Base-by-base conservation (phyloP, 2,797 vertebrate species). In the Trematomus bernacchii region DNA sequence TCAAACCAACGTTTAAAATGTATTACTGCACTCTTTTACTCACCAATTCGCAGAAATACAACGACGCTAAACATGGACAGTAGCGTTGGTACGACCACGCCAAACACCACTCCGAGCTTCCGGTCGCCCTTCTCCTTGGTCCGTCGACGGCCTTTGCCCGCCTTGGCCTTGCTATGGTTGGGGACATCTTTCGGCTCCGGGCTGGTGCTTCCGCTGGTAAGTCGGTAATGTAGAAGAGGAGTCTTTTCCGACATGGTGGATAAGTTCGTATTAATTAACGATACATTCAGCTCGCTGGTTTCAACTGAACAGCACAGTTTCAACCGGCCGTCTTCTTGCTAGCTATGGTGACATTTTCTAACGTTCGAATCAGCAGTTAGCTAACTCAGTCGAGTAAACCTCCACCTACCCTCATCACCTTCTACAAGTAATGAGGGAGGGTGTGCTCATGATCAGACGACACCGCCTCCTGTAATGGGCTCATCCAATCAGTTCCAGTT, bases 21-120 rank as follows among this genome's bases (percentile, higher is more conserved):
- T 4, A 5, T 48, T 37, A n/a, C n/a, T 7, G 1, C 4, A 7
- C 23, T 18, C 2, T 0, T 4, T 2, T 6, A 86, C 95, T 94
- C 77, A 96, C 96, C 96, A 4, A 96, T 92, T 18, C 96, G 86
- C 77, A 97, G 83, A 68, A 96, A 97, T 48, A 96, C 91, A 3
- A 97, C 95, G 5, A 96, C 95, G 76, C 95, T 95, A 66, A 96
- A 96, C 96, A 97, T 96, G 54, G 95, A 96, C 71, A 97, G 86
- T 40, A 96, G 89, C 0, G 96, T 97, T 6, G 96, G 95, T 7
- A 95, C 93, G 48, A 97, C 91, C 23, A 97, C 95, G 10, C 96
- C 96, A 3, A 96, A 94, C 82, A 96, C 86, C 10, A 94, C 95
- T 12, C 94, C 94, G 1, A 96, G 95, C 21, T 90, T 91, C n/a